These are phyloP conservation scores for Pediacus dermestoides DNA, from an alignment of 2,888 invertebrate species.

Conservation along the genomic window DNA sequence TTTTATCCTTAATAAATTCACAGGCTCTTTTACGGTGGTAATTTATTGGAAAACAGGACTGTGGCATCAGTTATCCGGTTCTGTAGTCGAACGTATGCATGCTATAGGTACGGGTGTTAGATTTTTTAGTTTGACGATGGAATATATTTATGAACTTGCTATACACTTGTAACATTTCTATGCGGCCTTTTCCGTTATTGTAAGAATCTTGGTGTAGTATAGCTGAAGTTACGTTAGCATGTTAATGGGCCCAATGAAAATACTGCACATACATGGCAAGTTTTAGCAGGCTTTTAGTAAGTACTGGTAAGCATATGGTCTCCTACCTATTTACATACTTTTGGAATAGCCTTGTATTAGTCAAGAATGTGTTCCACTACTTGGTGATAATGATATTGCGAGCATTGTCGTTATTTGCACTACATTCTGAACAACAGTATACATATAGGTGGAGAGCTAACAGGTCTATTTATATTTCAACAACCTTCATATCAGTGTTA, in stretches of 20 bases:
- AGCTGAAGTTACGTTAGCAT: conserved; percentile 10
- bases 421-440: not conserved
- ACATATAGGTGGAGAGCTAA: too few species aligned
- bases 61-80: conserved; percentile 21
- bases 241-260: conserved; percentile 11
- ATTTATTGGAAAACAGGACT: conserved; percentile 23
- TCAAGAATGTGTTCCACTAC: conserved; percentile 6
- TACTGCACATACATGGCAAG: conserved; percentile 9
- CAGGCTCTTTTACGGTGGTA: conserved; percentile 20
- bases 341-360: conserved; percentile 9
- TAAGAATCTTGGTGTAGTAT: conserved; percentile 14
- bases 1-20: conserved; percentile 24
- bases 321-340: conserved; percentile 12
- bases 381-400: conserved; percentile 1
- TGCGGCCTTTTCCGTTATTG: conserved; percentile 14
- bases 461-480: not conserved
- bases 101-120: conserved; percentile 9
- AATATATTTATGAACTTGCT: conserved; percentile 1
- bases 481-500: too few species aligned
- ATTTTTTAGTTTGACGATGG: conserved; percentile 9
- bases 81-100: conserved; percentile 7
- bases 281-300: conserved; percentile 11
- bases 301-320: conserved; percentile 12
- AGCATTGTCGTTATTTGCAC: conserved; percentile 2
- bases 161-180: conserved; percentile 8